Conservation (phyloP, 2,888 invertebrate genomes). For the Xylota segnis region DNA sequence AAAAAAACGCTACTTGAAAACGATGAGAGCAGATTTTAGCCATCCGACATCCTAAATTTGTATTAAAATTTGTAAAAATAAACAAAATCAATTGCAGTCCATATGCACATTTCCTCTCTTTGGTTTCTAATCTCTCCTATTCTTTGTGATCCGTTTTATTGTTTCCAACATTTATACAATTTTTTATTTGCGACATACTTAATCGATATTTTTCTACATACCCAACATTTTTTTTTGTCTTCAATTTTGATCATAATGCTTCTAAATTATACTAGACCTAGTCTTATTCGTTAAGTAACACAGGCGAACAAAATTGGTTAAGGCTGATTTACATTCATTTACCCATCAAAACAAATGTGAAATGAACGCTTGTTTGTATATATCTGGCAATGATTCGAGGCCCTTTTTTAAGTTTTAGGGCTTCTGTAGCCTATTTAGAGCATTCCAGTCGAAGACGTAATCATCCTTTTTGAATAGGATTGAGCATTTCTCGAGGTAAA, state of each 20-base stretch:
- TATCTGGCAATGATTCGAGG: slow-evolving; percentile 33
- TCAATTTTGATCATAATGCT: slow-evolving; percentile 54
- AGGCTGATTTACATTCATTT: slow-evolving; percentile 43
- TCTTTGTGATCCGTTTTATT: slow-evolving; percentile 22
- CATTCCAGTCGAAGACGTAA: neutral
- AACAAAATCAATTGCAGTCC: slow-evolving; percentile 33
- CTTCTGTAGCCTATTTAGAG: neutral
- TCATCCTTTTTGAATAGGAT: neutral
- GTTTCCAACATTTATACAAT: slow-evolving; percentile 24
- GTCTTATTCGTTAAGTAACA: slow-evolving; percentile 19
- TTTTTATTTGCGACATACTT: slow-evolving; percentile 31
- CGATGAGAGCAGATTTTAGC: too few relatives aligned
- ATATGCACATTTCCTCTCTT: slow-evolving; percentile 2
- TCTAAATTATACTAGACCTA: slow-evolving; percentile 61
- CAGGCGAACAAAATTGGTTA: slow-evolving; percentile 48
- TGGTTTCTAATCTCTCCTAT: slow-evolving; percentile 8
- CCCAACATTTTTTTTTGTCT: slow-evolving; percentile 21
- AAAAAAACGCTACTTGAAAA: too few relatives aligned
- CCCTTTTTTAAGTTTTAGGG: neutral
- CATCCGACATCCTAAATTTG: too few relatives aligned
- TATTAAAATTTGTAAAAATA: neutral
- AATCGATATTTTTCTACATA: slow-evolving; percentile 18
- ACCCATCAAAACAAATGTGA: slow-evolving; percentile 29
- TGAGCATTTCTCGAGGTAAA: too few relatives aligned
- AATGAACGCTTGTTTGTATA: neutral